Evolutionary conservation across 1,140 invertebrate genomes (phyloP).

Genomic region (Micrasema minimum): DNA sequence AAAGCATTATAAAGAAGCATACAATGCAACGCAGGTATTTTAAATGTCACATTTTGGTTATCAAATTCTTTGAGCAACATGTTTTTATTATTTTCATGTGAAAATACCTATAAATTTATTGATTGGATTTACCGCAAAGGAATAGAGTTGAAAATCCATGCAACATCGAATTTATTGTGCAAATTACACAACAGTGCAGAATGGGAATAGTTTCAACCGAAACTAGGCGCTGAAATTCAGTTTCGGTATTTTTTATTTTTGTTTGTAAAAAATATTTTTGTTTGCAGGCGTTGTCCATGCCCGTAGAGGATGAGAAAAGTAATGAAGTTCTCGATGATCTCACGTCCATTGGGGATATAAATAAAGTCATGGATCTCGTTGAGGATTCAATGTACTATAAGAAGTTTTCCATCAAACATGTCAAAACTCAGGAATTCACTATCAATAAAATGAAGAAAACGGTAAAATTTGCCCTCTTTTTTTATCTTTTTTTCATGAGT

Average conservation of each 20-base stretch:
- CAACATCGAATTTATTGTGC: too few species aligned
- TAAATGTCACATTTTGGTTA: too few species aligned
- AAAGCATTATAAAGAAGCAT: conserved; percentile 3
- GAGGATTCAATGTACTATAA: conserved; percentile 26
- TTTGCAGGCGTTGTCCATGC: background rate
- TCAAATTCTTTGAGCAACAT: too few species aligned
- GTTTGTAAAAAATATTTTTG: too few species aligned
- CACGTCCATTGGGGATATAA: conserved; percentile 23
- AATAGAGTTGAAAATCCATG: too few species aligned
- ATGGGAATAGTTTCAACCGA: too few species aligned
- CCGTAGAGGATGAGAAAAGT: conserved; percentile 6
- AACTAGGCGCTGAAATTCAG: too few species aligned
- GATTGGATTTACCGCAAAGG: too few species aligned
- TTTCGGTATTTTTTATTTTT: too few species aligned
- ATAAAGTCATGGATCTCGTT: conserved; percentile 9
- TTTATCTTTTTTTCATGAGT: background rate
- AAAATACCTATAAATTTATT: too few species aligned
- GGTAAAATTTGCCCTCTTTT: conserved; percentile 4
- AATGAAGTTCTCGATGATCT: conserved; percentile 30
- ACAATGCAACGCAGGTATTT: conserved; percentile 25
- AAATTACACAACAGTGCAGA: too few species aligned
- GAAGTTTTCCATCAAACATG: conserved; percentile 2
- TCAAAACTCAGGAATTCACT: background rate
- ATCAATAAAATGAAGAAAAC: conserved; percentile 21
- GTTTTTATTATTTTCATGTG: too few species aligned